Percentiles rank a stretch among this genome's conserved stretches.
Evolutionary conservation across 1,140 invertebrate species (phyloP).

Genomic region (Conus ventricosus): DNA sequence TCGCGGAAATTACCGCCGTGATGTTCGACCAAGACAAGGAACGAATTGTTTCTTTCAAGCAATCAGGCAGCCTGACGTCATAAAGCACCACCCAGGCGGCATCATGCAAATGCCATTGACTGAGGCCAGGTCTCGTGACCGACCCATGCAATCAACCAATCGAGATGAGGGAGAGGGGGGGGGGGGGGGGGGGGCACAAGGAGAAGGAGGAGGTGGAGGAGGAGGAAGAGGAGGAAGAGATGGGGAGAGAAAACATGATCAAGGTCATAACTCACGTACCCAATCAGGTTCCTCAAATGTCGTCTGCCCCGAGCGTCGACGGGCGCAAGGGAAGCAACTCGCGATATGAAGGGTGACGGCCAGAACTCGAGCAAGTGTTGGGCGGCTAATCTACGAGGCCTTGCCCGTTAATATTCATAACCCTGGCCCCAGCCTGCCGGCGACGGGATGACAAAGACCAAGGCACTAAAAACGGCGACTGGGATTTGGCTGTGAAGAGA

Average conservation of each 20-base stretch:
- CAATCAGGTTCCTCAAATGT: conserved; percentile 6
- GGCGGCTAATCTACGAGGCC: neutral
- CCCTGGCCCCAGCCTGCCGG: neutral
- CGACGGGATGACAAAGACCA: neutral
- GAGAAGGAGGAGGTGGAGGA: neutral
- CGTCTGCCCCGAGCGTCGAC: neutral
- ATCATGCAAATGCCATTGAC: neutral
- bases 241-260: neutral
- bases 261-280: conserved; percentile 4
- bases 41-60: too few relatives aligned
- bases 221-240: neutral
- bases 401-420: conserved; percentile 10
- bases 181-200: too few relatives aligned
- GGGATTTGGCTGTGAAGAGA: too few relatives aligned
- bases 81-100: neutral
- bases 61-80: too few relatives aligned
- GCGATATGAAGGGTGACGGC: neutral
- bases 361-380: neutral
- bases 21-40: too few relatives aligned
- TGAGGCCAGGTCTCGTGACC: neutral
- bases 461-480: neutral
- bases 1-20: too few relatives aligned
- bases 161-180: neutral
- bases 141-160: conserved; percentile 6
- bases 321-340: neutral